phyloP scores from a whole-genome alignment of 2,113 vertebrate species.

The Siphamia tubifer region DNA sequence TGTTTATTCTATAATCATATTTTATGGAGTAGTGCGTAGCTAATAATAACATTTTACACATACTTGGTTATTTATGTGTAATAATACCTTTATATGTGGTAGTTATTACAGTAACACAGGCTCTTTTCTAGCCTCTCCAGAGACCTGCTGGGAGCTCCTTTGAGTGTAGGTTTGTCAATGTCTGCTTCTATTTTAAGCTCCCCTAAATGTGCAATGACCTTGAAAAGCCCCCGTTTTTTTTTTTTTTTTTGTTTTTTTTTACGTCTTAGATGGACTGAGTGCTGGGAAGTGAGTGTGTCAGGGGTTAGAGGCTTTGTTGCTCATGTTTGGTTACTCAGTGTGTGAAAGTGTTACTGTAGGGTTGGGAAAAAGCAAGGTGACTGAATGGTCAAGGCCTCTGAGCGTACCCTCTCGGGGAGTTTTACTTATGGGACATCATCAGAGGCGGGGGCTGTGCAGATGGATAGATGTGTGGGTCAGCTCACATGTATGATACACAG shows the following conservation, averaged over 20 bases:
- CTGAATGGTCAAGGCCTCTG: slow-evolving; percentile 56
- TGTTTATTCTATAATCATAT: background rate
- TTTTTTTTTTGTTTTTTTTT: too few relatives aligned
- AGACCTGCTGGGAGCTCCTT: slow-evolving; percentile 40
- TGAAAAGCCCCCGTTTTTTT: slow-evolving; percentile 24
- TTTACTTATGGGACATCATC: slow-evolving; percentile 45
- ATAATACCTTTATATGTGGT: slow-evolving; percentile 42
- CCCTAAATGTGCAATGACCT: slow-evolving; percentile 60
- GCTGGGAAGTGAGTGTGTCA: slow-evolving; percentile 27
- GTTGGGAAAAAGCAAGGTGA: slow-evolving; percentile 58
- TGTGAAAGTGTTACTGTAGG: slow-evolving; percentile 45
- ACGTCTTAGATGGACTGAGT: slow-evolving; percentile 39
- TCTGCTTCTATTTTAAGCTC: slow-evolving; percentile 57
- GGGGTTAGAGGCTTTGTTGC: slow-evolving; percentile 42
- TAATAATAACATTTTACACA: too few relatives aligned
- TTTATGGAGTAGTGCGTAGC: background rate
- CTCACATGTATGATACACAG: background rate
- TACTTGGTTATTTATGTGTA: too few relatives aligned
- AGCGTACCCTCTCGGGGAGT: slow-evolving; percentile 56
- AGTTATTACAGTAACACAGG: slow-evolving; percentile 48
- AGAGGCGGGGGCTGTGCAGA: slow-evolving; percentile 8
- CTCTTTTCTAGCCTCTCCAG: slow-evolving; percentile 22
- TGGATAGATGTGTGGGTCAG: slow-evolving; percentile 6
- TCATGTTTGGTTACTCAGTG: slow-evolving; percentile 31
- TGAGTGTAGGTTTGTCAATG: slow-evolving; percentile 40